Evolutionary conservation across 2,888 invertebrate genomes (phyloP), one percentile per base, ranked within the genome.

Genomic region (Melinopterus prodromus): DNA sequence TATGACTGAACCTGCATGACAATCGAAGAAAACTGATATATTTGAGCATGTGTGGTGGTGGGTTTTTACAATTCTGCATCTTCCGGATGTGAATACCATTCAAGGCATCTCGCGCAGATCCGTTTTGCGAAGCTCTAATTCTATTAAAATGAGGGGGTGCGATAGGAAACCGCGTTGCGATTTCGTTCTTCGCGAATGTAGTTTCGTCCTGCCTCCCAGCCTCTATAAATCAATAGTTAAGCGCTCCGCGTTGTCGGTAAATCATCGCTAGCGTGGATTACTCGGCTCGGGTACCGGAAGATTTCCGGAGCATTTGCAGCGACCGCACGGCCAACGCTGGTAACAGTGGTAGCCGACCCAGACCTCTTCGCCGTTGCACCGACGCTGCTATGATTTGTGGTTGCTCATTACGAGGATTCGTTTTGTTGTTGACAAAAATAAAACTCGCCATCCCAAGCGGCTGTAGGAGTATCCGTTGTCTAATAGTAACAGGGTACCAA

Each of bases 171-270:
- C 16, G 71, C 15, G 15, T 15, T 16, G 6, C 14, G 71, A 16
- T 16, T 71, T 71, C 71, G 71, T 71, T 71, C 26, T 16, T 16
- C 16, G 71, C 71, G 71, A 16, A 6, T 7, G 16, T 15, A 15
- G 71, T 71, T 16, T 15, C n/a, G 15, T 71, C 2, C 71, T 15
- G 71, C 26, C 71, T 15, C 71, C 12, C 16, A 7, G 16, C 16
- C 71, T 15, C 16, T 16, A 71, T 71, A 71, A 71, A 71, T 71
- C 71, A 71, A 71, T 71, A 71, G 71, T 71, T 71, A 71, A 71
- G 71, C 71, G 71, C 26, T 71, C 71, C 71, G 7, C 7, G 71
- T 9, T 71, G 71, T 71, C 71, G 71, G 71, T 71, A 71, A 71
- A 71, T 71, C 71, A 71, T 71, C 71, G 14, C 71, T 7, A 71